Evolutionary conservation across 2,888 invertebrate species (phyloP), one percentile per base, ranked within the genome.

Genomic region (Protodeltote pygarga): DNA sequence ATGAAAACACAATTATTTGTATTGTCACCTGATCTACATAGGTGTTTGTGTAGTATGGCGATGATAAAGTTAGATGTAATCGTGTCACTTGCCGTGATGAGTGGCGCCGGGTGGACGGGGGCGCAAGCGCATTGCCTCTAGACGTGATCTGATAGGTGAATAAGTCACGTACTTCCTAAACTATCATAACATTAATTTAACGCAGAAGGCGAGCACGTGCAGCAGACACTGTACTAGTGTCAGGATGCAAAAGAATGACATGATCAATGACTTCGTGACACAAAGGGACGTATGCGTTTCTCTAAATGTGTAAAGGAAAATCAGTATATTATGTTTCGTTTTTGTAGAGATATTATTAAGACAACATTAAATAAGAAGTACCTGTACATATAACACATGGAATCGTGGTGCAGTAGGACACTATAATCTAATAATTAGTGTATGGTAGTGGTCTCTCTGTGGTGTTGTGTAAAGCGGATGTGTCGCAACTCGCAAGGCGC

Each of bases 1-100:
- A 76, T 74, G 83, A 82, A 87, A 89, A 89, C 83, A 87, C 51
- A 64, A 72, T 77, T 84, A 86, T 86, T 89, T 84, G 81, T 83
- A 79, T 72, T 81, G 82, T 84, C 83, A 85, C 85, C 80, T 85
- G 82, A 85, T 85, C 83, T 82, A 85, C 78, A 78, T 80, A 72
- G 64, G 57, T 82, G 81, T 84, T 80, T 82, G 79, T 82, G 79
- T 79, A 75, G 71, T 72, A 58, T 68, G 68, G 63, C 50, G 58
- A 51, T 75, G 86, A 85, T 85, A 85, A 79, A 73, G 72, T 57
- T 52, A 69, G 65, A 71, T 71, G 69, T 55, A 72, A 71, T 62
- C 74, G 61, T 73, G 73, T 65, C 77, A 65, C 66, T 70, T 51
- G 66, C 48, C 45, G 29, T 13, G 39, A 24, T 8, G 47, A 33